These are phyloP conservation scores for Trichonephila clavipes DNA, from an alignment of 1,140 invertebrate genomes.

Conservation along the genomic window DNA sequence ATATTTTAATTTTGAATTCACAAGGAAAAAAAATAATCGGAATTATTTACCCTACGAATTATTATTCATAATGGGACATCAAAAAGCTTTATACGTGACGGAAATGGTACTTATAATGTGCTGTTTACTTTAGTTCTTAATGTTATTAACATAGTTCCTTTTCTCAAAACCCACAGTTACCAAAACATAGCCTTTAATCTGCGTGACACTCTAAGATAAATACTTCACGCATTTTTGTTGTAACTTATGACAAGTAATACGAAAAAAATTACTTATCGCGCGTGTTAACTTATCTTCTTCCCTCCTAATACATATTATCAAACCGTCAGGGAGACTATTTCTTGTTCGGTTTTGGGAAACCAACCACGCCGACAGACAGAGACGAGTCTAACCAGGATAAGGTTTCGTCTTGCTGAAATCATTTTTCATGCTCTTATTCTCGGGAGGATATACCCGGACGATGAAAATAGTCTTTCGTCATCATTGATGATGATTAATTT, in stretches of 20 bases:
- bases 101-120: too few species aligned
- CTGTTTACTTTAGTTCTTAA: too few species aligned
- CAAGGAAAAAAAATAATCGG: too few species aligned
- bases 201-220: background rate
- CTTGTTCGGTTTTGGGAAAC: background rate
- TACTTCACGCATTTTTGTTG: background rate
- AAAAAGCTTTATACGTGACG: too few species aligned
- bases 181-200: background rate
- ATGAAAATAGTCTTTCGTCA: conserved; percentile 47
- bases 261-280: background rate
- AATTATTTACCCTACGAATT: too few species aligned
- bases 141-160: too few species aligned
- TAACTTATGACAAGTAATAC: background rate
- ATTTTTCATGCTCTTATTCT: conserved; percentile 39
- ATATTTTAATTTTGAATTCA: too few species aligned
- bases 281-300: background rate
- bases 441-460: background rate
- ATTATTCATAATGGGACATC: too few species aligned
- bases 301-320: background rate
- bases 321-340: background rate
- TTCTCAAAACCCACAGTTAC: too few species aligned
- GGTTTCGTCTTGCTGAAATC: background rate
- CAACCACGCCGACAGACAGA: background rate
- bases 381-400: background rate
- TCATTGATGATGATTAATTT: conserved; percentile 52